Percentiles rank a stretch among this genome's conserved stretches.
Evolutionary conservation across 2,888 invertebrate species (phyloP).

Genomic region (Exocentrus adspersus): DNA sequence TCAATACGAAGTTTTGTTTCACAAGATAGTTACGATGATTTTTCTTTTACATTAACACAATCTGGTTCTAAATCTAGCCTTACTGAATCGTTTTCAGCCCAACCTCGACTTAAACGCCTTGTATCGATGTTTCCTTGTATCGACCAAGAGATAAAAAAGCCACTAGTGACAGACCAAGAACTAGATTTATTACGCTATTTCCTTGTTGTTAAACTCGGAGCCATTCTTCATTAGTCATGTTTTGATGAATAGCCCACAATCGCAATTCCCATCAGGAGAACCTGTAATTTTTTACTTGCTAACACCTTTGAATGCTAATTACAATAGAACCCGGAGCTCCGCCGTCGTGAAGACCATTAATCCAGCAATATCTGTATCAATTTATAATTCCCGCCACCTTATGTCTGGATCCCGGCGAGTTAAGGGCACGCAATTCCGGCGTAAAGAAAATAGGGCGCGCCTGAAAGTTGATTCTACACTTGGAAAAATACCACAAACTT

Average conservation of each 20-base stretch:
- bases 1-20: no score
- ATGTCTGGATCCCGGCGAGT: slow-evolving; percentile 25
- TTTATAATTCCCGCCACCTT: slow-evolving; percentile 41
- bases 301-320: slow-evolving; percentile 38
- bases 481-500: not conserved
- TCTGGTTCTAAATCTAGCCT: not conserved
- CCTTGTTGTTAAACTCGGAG: slow-evolving; percentile 36
- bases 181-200: slow-evolving; percentile 39
- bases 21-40: no score
- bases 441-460: slow-evolving; percentile 19
- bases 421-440: slow-evolving; percentile 37
- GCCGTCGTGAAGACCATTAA: slow-evolving; percentile 36
- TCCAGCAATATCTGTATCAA: slow-evolving; percentile 44
- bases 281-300: slow-evolving; percentile 36
- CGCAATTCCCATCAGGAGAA: slow-evolving; percentile 29
- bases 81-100: not conserved
- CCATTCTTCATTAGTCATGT: slow-evolving; percentile 38
- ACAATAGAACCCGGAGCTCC: slow-evolving; percentile 35
- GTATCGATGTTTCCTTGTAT: slow-evolving; percentile 17
- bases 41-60: not conserved
- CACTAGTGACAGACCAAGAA: slow-evolving; percentile 19
- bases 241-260: slow-evolving; percentile 39
- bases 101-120: not conserved
- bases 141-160: slow-evolving; percentile 7
- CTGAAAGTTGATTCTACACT: not conserved